A percentile compares a stretch with the other conserved stretches of the same genome.
These are phyloP conservation scores for Brachymystax lenok DNA, from an alignment of 2,797 vertebrate species.

Conservation along the genomic window DNA sequence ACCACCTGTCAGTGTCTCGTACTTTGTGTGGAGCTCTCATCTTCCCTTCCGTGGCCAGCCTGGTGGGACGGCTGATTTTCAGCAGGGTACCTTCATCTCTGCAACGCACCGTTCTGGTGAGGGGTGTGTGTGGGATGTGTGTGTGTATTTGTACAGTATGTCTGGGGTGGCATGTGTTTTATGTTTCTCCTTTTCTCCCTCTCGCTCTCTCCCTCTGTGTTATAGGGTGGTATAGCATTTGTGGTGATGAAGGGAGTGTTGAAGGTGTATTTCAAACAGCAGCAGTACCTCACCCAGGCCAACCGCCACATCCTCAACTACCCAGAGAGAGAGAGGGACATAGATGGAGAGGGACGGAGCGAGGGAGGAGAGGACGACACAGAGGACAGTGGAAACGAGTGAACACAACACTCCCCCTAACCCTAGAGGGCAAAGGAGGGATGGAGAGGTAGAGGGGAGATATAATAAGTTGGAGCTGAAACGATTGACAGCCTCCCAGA, in stretches of 20 bases:
- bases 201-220: background rate
- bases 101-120: conserved; percentile 79
- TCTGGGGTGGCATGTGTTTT: background rate
- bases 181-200: background rate
- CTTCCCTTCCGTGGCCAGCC: conserved; percentile 77
- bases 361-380: conserved; percentile 53
- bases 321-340: conserved; percentile 44
- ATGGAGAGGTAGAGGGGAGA: background rate
- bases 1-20: conserved; percentile 76
- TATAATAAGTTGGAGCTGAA: background rate
- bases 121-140: background rate
- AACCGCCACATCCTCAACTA: conserved; percentile 77
- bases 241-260: conserved; percentile 78
- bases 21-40: conserved; percentile 80
- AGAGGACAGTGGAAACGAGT: conserved; percentile 72
- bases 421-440: background rate
- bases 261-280: conserved; percentile 82
- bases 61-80: conserved; percentile 77
- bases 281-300: conserved; percentile 76
- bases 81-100: conserved; percentile 68
- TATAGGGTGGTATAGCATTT: conserved; percentile 77
- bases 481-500: background rate
- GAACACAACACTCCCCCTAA: conserved; percentile 9
- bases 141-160: background rate
- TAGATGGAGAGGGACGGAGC: conserved; percentile 15